phyloP scores from a whole-genome alignment of 1,140 invertebrate species.

The Drosophila guanche region DNA sequence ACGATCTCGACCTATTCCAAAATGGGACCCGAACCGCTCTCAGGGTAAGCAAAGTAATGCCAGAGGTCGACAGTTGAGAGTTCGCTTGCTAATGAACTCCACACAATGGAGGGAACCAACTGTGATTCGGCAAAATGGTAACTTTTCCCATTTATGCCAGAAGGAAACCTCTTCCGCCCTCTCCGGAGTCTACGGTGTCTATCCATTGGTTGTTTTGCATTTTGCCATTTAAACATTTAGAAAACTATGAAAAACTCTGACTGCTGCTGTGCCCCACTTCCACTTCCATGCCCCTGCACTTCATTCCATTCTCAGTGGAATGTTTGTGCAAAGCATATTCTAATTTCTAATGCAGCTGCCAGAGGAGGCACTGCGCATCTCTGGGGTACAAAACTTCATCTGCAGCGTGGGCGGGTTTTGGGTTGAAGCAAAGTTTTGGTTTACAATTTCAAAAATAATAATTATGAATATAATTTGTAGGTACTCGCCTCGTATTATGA shows the following conservation, averaged over 20 bases:
- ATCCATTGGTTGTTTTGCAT: slow-evolving; percentile 22
- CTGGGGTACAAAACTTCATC: slow-evolving; percentile 42
- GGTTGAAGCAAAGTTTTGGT: slow-evolving; percentile 55
- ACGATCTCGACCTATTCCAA: slow-evolving; percentile 42
- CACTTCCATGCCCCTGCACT: no score
- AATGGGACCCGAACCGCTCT: slow-evolving; percentile 60
- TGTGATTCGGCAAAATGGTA: background rate
- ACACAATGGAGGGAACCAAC: no score
- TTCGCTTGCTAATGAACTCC: slow-evolving; percentile 2
- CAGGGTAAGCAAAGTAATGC: background rate
- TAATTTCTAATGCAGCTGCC: slow-evolving; percentile 17
- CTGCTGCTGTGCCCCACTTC: background rate
- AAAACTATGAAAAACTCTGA: slow-evolving; percentile 5
- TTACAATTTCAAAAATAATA: slow-evolving; percentile 71
- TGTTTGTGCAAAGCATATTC: no score
- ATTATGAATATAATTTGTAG: slow-evolving; percentile 72
- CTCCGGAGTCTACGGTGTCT: background rate
- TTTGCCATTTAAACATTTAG: slow-evolving; percentile 32
- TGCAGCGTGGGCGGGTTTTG: slow-evolving; percentile 11
- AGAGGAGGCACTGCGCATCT: background rate
- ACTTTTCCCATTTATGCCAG: slow-evolving; percentile 3
- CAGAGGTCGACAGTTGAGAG: slow-evolving; percentile 15
- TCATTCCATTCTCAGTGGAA: no score
- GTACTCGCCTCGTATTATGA: slow-evolving; percentile 15
- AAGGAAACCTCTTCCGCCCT: no score